These are phyloP conservation scores for Panulirus ornatus DNA, from an alignment of 1,140 invertebrate species.

Conservation along the genomic window DNA sequence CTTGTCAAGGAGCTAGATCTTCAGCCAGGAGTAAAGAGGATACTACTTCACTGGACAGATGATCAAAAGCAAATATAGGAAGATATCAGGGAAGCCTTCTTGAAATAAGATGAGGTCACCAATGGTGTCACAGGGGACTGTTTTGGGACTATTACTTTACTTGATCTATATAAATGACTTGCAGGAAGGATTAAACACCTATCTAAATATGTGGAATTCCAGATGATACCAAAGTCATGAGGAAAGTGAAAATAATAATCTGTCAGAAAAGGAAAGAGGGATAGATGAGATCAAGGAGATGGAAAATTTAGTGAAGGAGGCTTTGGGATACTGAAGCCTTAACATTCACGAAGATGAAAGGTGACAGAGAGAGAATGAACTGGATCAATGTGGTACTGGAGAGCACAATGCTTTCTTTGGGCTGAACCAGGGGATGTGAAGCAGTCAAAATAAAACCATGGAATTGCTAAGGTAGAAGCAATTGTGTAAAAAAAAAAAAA, in stretches of 20 bases:
- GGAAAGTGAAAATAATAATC: slow-evolving; percentile 57
- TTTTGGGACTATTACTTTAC: no score
- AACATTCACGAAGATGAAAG: neutral
- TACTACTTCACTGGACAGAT: no score
- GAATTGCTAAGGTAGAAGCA: neutral
- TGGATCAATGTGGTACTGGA: neutral
- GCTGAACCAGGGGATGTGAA: neutral
- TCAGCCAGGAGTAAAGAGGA: no score
- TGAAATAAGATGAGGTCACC: no score
- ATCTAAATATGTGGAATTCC: no score
- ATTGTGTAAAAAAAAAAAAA: neutral
- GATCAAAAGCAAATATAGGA: no score
- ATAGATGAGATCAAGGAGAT: neutral
- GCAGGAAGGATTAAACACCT: no score
- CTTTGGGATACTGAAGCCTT: neutral
- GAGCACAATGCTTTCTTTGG: neutral
- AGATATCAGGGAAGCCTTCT: no score
- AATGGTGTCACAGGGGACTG: no score
- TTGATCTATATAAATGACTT: no score
- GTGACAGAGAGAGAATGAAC: neutral
- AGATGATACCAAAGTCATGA: no score
- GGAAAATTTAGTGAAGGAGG: neutral
- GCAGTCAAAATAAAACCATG: neutral
- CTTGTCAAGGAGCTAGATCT: no score
- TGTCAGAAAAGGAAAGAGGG: neutral